Evolutionary conservation across 2,113 vertebrate species (phyloP), one percentile per base, ranked within the genome.

Genomic region (Zosterops pallidus): DNA sequence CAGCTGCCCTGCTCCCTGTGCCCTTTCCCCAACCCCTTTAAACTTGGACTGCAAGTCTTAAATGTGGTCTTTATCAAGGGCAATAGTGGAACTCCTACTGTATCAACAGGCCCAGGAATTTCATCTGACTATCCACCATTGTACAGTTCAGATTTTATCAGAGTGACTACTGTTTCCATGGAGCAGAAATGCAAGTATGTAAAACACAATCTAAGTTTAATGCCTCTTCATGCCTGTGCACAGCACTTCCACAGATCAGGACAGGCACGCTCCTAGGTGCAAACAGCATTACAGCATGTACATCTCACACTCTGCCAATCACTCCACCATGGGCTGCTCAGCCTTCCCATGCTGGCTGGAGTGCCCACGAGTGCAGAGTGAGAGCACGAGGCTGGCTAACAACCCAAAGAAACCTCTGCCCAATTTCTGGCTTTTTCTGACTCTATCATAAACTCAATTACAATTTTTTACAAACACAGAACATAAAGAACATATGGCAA

Each of bases 251-350:
- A 81, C 29, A 41, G 72, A 70, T 57, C 11, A 6, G 63, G 80
- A 46, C 59, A 68, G 42, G 80, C n/a, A 95, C 69, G 25, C 31
- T 52, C 4, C 0, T 5, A 41, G 77, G 44, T n/a, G 25, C 74
- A 55, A 56, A 71, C 18, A 85, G 52, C 70, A 33, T 17, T 26
- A 20, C 12, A 39, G 39, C 39, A 4, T 6, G 42, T n/a, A 26
- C 82, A 69, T 49, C 56, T 37, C 83, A 21, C 39, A 4, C 11
- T 4, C 33, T 47, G 55, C 4, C 0, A 49, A 21, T 14, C 0
- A 5, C 80, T 60, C 64, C 37, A 42, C 2, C 0, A 1, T 8
- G 18, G 62, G 64, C n/a, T 71, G 65, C 39, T 84, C 78, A 68
- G 37, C 41, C 50, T 60, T 35, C 74, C 72, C 35, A 1, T 5